Base-by-base conservation (phyloP, 2,888 invertebrate genomes). In the Sipunculus nudus region DNA sequence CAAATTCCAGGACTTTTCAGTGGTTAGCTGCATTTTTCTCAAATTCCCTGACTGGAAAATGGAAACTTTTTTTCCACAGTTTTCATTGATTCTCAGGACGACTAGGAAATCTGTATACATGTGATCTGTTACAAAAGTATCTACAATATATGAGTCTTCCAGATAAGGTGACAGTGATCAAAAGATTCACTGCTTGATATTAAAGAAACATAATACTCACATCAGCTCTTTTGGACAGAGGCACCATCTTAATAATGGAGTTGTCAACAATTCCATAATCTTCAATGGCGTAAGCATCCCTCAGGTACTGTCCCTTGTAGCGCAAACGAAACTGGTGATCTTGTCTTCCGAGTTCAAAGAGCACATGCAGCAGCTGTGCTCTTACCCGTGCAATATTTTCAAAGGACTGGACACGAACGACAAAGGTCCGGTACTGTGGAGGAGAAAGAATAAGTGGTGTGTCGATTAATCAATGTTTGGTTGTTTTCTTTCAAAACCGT, bases 311-410 rank as follows among this genome's bases (percentile, higher is more conserved):
- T 0, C 79, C 79, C 52, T 79, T 78, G 70, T 73, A 79, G 21
- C 78, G 72, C 2, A 81, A 72, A 43, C 79, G 63, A 58, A 81
- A 81, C 68, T 78, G 78, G 48, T 78, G 76, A 23, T 78, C 73
- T 32, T 77, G 76, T 43, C 73, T 61, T 2, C 78, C 78, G 48
- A 79, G 70, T 53, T 80, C 78, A 66, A 76, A 77, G 47, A 81
- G 65, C 25, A 76, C 70, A 58, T 81, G 81, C 3, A 81, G 70
- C 39, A 81, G 70, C 46, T 79, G 78, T 1, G 78, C 81, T 53
- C 81, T 57, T 2, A 81, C 63, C 38, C 79, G 62, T 23, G 80
- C 81, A 16, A 81, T 63, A 29, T 73, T 77, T 53, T 80, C 78
- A 39, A 62, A 62, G 5, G 69, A 70, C n/a, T 71, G 63, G 3